Percentiles rank a stretch among this genome's conserved stretches.
These are phyloP conservation scores for Amphipoea oculea DNA, from an alignment of 2,888 invertebrate species.

Conservation along the genomic window DNA sequence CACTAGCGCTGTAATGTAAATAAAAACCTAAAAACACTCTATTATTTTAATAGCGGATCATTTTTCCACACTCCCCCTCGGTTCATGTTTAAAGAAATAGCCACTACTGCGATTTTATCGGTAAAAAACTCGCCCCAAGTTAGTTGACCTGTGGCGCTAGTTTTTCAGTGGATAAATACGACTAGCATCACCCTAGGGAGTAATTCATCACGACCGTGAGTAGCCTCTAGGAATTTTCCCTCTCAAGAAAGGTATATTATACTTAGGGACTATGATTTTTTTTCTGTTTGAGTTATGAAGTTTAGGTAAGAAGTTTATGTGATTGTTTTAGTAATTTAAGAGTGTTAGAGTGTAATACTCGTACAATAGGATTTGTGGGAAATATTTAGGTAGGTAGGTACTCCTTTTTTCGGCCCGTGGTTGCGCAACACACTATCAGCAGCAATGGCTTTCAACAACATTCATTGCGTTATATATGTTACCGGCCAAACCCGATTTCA, in stretches of 20 bases:
- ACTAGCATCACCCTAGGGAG: constrained; percentile 62
- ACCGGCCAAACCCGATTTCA: no score
- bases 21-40: constrained; percentile 62
- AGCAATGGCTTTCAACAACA: no score
- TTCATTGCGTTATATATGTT: no score
- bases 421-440: no score
- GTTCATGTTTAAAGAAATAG: constrained; percentile 69
- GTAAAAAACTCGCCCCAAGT: constrained; percentile 60
- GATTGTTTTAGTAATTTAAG: constrained; percentile 29
- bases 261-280: constrained; percentile 66
- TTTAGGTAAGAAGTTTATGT: constrained; percentile 17
- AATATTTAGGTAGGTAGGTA: no score
- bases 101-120: constrained; percentile 63
- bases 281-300: constrained; percentile 57
- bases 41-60: constrained; percentile 68
- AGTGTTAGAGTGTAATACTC: not conserved
- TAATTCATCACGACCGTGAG: constrained; percentile 74
- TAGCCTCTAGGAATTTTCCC: constrained; percentile 58
- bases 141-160: constrained; percentile 64
- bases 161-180: constrained; percentile 65
- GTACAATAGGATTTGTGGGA: not conserved
- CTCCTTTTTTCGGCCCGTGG: no score
- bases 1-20: constrained; percentile 55
- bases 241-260: constrained; percentile 65
- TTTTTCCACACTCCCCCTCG: constrained; percentile 64